phyloP scores from a whole-genome alignment of 2,113 vertebrate genomes.

The Irena cyanogastra region DNA sequence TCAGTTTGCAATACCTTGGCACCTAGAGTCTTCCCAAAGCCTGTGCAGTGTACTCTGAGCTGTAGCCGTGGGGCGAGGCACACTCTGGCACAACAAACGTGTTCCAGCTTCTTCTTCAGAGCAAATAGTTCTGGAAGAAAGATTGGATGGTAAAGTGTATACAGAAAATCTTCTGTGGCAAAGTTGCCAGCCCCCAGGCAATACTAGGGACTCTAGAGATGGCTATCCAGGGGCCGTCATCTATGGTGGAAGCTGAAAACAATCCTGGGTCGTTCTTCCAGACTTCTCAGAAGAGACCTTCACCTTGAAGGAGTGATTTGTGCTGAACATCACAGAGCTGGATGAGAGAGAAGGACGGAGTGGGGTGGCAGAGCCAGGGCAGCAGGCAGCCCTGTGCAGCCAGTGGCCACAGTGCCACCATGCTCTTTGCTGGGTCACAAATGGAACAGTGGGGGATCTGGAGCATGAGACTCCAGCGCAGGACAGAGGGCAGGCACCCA shows the following conservation, averaged over 20 bases:
- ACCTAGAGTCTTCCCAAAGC: background rate
- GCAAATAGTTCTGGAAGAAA: background rate
- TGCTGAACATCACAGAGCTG: background rate
- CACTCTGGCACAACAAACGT: background rate
- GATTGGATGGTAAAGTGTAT: background rate
- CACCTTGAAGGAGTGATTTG: background rate
- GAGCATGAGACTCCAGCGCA: background rate
- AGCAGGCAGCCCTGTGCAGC: background rate
- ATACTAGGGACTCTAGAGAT: too few species aligned
- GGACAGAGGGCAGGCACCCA: background rate
- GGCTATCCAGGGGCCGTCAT: background rate
- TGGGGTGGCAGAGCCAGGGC: background rate
- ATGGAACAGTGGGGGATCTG: accelerated
- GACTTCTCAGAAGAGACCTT: background rate
- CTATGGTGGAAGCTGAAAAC: background rate
- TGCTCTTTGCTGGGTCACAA: background rate
- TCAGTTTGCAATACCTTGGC: background rate
- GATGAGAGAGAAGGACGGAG: background rate
- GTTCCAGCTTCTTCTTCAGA: background rate
- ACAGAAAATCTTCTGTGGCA: background rate
- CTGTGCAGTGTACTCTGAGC: too few species aligned
- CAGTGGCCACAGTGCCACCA: background rate
- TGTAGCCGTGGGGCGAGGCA: background rate
- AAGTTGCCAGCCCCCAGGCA: background rate
- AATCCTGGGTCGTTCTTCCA: background rate